Base-by-base conservation (phyloP, 2,113 vertebrate species). In the Pristiophorus japonicus region DNA sequence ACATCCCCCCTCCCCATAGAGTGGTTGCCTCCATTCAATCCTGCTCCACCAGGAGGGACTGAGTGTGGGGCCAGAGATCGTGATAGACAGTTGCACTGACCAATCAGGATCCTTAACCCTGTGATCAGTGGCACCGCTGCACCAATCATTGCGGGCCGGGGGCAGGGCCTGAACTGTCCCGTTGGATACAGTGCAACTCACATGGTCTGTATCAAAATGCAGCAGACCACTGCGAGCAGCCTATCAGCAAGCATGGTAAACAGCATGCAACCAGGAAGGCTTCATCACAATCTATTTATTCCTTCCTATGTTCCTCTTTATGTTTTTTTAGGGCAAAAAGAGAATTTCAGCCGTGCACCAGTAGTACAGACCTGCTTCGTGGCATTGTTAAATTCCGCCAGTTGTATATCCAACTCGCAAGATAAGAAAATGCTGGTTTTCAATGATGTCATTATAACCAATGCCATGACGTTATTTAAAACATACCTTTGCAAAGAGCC, bases 21-120 rank as follows among this genome's bases (percentile, higher is more conserved):
- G 45, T 45, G 73, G 93, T 51, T 94, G 65, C 65, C 65, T 73
- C 93, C 63, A 94, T 94, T 94, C 93, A 94, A 5, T 24, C 65
- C 27, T 1, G 66, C 27, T 67, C 38, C 0, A 14, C 88, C 20
- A 38, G 16, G 14, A 51, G 93, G 2, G 11, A 70, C 3, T 27
- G 65, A 34, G 30, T 34, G 51, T 24, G 85, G 30, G 22, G 42
- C 18, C 20, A 42, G 10, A 62, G 14, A 5, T 62, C n/a, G 16
- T 47, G 24, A 94, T 45, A 45, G 66, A 94, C 93, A 70, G 24
- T 5, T 38, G 18, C 12, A 70, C 34, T 94, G 47, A 67, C 93
- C 45, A 94, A 70, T 27, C 65, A 70, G 2, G 22, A 6, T n/a
- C 2, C 27, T 0, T 0, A 42, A 27, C 14, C 18, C 1, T 27